Conservation (phyloP, 2,113 vertebrate genomes). For the Protomyctophum bolini region DNA sequence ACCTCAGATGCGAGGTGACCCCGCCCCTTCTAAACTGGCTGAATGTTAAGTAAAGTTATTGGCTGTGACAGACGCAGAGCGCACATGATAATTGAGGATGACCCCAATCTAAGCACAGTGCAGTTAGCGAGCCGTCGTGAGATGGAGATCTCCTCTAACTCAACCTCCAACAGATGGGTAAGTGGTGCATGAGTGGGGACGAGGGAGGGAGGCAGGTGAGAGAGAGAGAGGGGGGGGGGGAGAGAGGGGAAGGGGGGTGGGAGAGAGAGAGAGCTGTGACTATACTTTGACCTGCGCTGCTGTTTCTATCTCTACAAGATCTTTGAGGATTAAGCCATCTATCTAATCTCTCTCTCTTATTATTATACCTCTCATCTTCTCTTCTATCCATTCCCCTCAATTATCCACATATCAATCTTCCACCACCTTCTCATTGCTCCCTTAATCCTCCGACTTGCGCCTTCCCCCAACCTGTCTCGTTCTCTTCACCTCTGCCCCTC, state of each 20-base stretch:
- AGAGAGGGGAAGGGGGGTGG: not conserved
- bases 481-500: not conserved
- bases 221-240: not conserved
- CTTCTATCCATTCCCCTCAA: constrained; percentile 9
- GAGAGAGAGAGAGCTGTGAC: constrained; percentile 38
- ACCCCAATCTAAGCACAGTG: constrained; percentile 63
- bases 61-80: constrained; percentile 38
- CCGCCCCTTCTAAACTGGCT: constrained; percentile 40
- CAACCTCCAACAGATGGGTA: constrained; percentile 35
- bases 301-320: constrained; percentile 30
- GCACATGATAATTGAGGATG: constrained; percentile 60
- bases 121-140: constrained; percentile 46
- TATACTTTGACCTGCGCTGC: constrained; percentile 35
- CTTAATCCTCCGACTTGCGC: too few relatives aligned
- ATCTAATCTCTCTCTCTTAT: constrained; percentile 27
- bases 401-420: not conserved
- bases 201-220: not conserved
- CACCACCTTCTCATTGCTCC: constrained; percentile 5
- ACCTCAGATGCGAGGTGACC: constrained; percentile 39
- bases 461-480: too few relatives aligned
- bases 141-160: constrained; percentile 28
- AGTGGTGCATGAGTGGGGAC: constrained; percentile 18
- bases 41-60: constrained; percentile 49
- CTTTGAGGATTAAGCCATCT: constrained; percentile 34
- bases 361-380: constrained; percentile 27